Percentiles rank a stretch among this genome's conserved stretches.
Conservation (phyloP, 1,140 invertebrate species). For the Acromyrmex charruanus region DNA sequence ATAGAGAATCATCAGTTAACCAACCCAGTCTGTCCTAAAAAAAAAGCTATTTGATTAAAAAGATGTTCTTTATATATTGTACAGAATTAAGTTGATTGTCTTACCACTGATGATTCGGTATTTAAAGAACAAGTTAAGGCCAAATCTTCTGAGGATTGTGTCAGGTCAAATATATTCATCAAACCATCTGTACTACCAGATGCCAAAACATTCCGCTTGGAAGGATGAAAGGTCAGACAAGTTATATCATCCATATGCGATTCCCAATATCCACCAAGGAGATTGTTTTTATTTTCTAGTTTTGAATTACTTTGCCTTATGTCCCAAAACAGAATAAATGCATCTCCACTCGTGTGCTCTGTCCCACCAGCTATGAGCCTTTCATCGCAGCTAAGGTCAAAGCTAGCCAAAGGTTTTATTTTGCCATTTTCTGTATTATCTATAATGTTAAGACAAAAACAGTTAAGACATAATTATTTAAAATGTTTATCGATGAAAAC, state of each 20-base stretch:
- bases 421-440: slow-evolving; percentile 85
- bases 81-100: slow-evolving; percentile 54
- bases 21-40: slow-evolving; percentile 84
- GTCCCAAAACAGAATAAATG: slow-evolving; percentile 95
- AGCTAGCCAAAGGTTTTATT: slow-evolving; percentile 89
- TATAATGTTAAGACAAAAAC: slow-evolving; percentile 66
- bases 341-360: slow-evolving; percentile 90
- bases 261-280: slow-evolving; percentile 95
- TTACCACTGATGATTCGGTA: slow-evolving; percentile 93
- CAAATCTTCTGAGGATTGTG: slow-evolving; percentile 92
- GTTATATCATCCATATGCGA: slow-evolving; percentile 95
- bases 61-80: neutral
- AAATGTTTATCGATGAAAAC: slow-evolving; percentile 32
- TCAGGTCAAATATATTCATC: slow-evolving; percentile 94
- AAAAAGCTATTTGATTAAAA: slow-evolving; percentile 9
- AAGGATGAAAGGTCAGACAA: slow-evolving; percentile 92
- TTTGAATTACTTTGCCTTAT: slow-evolving; percentile 85
- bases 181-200: slow-evolving; percentile 94
- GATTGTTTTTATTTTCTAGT: slow-evolving; percentile 84
- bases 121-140: slow-evolving; percentile 94
- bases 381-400: slow-evolving; percentile 92
- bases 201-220: slow-evolving; percentile 90
- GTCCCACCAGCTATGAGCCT: slow-evolving; percentile 92
- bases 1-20: slow-evolving; percentile 86
- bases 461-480: neutral